These are phyloP conservation scores for Lophius piscatorius DNA, from an alignment of 2,113 vertebrate species.

Conservation along the genomic window DNA sequence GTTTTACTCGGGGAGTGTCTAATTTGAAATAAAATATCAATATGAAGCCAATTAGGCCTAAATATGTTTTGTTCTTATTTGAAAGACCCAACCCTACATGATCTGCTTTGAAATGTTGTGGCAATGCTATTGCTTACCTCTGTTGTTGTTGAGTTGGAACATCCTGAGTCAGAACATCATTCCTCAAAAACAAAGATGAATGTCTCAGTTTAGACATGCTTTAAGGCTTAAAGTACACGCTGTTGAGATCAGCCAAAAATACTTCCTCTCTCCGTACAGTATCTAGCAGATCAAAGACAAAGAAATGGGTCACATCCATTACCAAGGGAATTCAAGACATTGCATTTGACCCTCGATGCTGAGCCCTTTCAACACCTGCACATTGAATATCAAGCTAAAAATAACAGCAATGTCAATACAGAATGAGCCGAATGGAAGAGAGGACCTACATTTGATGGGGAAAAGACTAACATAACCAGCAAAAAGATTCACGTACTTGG, in stretches of 20 bases:
- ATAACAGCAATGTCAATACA: conserved; percentile 45
- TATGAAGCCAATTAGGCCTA: no score
- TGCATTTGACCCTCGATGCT: conserved; percentile 56
- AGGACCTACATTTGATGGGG: not conserved
- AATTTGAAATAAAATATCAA: no score
- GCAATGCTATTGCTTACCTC: no score
- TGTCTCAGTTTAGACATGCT: not conserved
- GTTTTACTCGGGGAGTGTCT: no score
- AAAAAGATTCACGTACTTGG: no score
- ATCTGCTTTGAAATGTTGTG: no score
- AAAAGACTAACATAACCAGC: not conserved
- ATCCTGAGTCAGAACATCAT: no score
- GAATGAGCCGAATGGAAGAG: conserved; percentile 4
- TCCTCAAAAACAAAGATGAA: not conserved
- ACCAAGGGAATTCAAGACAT: conserved; percentile 61
- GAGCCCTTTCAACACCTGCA: conserved; percentile 59
- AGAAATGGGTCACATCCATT: conserved; percentile 64
- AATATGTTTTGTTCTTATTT: no score
- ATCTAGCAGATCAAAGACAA: conserved; percentile 59
- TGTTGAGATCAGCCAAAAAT: conserved; percentile 13
- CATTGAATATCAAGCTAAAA: conserved; percentile 59
- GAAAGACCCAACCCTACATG: no score
- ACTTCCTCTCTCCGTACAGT: conserved; percentile 31
- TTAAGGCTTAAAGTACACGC: not conserved
- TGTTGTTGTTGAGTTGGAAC: no score